Evolutionary conservation across 2,113 vertebrate genomes (phyloP), one percentile per base, ranked within the genome.

Genomic region (Plestiodon gilberti): DNA sequence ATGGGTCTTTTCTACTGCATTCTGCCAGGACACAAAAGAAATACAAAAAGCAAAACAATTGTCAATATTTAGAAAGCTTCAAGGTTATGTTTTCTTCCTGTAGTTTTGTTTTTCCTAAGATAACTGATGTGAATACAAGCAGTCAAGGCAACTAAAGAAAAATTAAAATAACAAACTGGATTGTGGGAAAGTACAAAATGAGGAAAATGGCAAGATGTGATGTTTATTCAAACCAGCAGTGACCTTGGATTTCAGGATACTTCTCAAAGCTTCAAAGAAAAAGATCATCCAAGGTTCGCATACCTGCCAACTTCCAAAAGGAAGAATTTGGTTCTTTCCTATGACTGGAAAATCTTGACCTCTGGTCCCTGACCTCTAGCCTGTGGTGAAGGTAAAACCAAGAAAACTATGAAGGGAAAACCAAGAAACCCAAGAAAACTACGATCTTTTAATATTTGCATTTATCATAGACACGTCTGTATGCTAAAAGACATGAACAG

Each of bases 141-240:
- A 79, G 57, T 59, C 59, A 84, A 65, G 48, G 61, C n/a, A 84
- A 30, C 43, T n/a, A 78, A 43, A 64, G 48, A 80, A 57, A 52
- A 81, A 81, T 59, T 62, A 73, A 35, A 23, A 48, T 52, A 78
- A 80, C 43, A 67, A 40, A 84, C 23, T 40, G 59, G 35, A 57
- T 59, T 67, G 71, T 84, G 77, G 61, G 59, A 79, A 84, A 78
- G 78, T 65, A 84, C 62, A 75, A 67, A 84, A 75, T n/a, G 35
- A 80, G 18, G 48, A 33, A 76, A 76, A 81, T 40, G 70, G 64
- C 85, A 81, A 87, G 70, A 87, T 38, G 1, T 30, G 35, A 55
- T 87, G 70, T 87, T 87, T 87, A 87, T 81, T 81, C 70, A 87
- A 81, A 87, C 78, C 23, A 87, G 48, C 28, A 14, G n/a, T 81